These are phyloP conservation scores for Aporophyla lueneburgensis DNA, from an alignment of 2,888 invertebrate species.

Conservation along the genomic window DNA sequence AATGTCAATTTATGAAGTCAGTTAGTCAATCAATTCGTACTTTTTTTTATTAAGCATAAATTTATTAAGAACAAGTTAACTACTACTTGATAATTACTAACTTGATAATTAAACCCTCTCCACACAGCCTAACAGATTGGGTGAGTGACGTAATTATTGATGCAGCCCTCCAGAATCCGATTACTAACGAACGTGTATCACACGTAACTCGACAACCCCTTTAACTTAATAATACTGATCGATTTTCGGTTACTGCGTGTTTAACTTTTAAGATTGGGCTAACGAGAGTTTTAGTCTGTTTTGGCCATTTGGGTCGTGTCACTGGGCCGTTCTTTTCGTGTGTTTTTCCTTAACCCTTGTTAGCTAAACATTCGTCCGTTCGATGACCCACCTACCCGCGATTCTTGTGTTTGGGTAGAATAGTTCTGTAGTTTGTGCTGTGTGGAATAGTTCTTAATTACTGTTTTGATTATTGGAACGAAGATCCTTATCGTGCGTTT, in stretches of 20 bases:
- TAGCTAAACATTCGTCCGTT: no score
- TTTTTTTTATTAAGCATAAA: no score
- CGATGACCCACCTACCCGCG: no score
- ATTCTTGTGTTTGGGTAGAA: no score
- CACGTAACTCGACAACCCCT: constrained; percentile 38
- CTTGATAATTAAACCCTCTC: constrained; percentile 37
- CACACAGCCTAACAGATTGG: constrained; percentile 35
- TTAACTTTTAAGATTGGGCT: constrained; percentile 27
- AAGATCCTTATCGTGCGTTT: no score
- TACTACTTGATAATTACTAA: no score
- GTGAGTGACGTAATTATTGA: constrained; percentile 48
- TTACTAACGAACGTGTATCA: constrained; percentile 51
- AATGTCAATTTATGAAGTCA: constrained; percentile 23
- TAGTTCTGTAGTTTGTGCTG: no score
- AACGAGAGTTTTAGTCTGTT: background rate
- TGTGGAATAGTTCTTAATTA: no score
- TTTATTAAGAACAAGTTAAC: no score
- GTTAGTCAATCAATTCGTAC: constrained; percentile 43
- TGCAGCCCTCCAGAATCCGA: constrained; percentile 40
- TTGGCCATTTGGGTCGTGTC: background rate
- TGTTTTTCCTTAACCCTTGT: constrained; percentile 4
- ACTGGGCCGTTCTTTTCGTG: background rate
- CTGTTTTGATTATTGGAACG: no score
- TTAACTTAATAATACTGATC: constrained; percentile 44
- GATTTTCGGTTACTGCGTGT: constrained; percentile 30